Evolutionary conservation across 2,113 vertebrate genomes (phyloP).

Genomic region (western clawed frog (Xenopus tropicalis)): UCB_Xtro_10.0 CM004447.2:145053001-145053500

Average conservation of each 20-base stretch:
- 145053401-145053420: neutral
- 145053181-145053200: no score
- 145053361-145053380: neutral
- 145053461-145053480: constrained; percentile 5
- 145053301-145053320: neutral
- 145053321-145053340: neutral
- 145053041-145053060: no score
- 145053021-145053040: no score
- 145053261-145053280: neutral
- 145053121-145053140: no score
- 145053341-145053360: constrained; percentile 1
- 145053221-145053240: neutral
- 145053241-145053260: neutral
- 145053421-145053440: neutral
- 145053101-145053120: no score
- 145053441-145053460: neutral
- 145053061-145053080: no score
- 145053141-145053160: no score
- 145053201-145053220: no score
- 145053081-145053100: no score
- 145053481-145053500: neutral
- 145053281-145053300: neutral
- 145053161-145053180: no score
- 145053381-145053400: neutral
- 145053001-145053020: no score